Evolutionary conservation across 2,797 vertebrate species (phyloP), one percentile per base, ranked within the genome.

Genomic region (Nothura maculosa): DNA sequence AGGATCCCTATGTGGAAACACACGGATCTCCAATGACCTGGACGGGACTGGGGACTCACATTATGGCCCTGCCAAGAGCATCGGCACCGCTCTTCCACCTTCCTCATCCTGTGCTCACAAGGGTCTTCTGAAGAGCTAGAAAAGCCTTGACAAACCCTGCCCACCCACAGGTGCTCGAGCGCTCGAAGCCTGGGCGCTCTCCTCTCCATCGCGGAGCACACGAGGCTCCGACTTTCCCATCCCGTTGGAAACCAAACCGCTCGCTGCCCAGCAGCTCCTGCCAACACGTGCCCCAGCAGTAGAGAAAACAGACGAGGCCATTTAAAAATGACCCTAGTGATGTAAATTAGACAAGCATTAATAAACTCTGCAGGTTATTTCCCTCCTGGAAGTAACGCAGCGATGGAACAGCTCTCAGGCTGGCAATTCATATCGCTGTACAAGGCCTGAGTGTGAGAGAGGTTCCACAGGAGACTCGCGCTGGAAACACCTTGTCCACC

Each of bases 281-380:
- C 66, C 76, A 28, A 9, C 19, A 15, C 47, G 7, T 1, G 0
- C 3, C 2, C 60, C 0, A 0, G 85, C 82, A 85, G 77, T 91
- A 92, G 93, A 95, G 54, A 67, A 89, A 81, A 79, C 70, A 91
- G 93, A 74, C 77, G 67, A 61, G 68, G 74, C 93, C 84, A 86
- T 88, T 94, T 86, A 21, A 91, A 92, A 96, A 95, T 74, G 2
- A 81, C 85, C 81, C 47, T 94, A 93, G 95, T 77, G 89, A 95
- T 95, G 89, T 93, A 95, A 95, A 96, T 95, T 96, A 95, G 94
- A 91, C 94, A 95, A 95, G 95, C 94, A 94, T 94, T 96, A 95
- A 96, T 95, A 96, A 96, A 96, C 89, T 85, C 94, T 95, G 96
- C 93, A 92, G 87, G 94, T 87, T 93, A 94, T 95, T 95, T 92